Percentiles rank a stretch among this genome's conserved stretches.
Conservation (phyloP, 2,888 invertebrate species). For the Deroplatys truncata region DNA sequence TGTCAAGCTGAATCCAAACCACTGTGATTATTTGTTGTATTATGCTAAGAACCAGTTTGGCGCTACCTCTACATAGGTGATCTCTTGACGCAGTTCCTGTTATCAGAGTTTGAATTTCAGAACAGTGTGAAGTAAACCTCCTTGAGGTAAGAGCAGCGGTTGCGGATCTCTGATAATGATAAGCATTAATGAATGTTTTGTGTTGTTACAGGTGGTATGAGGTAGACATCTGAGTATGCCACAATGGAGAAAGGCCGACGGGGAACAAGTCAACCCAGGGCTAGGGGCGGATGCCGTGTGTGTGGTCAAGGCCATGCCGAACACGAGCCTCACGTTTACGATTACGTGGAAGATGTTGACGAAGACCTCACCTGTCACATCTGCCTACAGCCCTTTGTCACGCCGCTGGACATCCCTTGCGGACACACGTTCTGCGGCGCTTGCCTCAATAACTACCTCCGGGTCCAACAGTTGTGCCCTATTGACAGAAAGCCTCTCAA, state of each 20-base stretch:
- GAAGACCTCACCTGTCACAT: constrained; percentile 47
- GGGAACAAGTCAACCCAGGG: neutral
- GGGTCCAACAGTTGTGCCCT: constrained; percentile 45
- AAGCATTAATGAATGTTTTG: neutral
- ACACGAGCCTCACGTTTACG: constrained; percentile 44
- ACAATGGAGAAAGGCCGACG: constrained; percentile 25
- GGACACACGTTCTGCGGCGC: constrained; percentile 47
- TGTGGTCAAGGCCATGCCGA: constrained; percentile 37
- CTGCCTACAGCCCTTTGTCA: constrained; percentile 47
- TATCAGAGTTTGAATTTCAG: no score
- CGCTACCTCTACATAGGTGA: no score
- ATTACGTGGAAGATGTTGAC: constrained; percentile 45
- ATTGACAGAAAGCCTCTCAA: constrained; percentile 43
- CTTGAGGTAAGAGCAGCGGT: no score
- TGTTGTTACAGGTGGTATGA: constrained; percentile 19
- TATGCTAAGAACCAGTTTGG: no score
- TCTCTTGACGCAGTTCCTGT: no score
- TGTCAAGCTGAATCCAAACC: no score
- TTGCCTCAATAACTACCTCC: constrained; percentile 39
- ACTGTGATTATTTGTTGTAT: no score
- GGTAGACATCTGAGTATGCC: constrained; percentile 21
- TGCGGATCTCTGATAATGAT: no score
- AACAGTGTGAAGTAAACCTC: no score
- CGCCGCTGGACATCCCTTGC: constrained; percentile 48
- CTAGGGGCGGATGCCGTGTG: constrained; percentile 30